These are phyloP conservation scores for Hydractinia echinata DNA, from an alignment of 30 jellyfish, hydroid and myxozoan genomes.

Conservation along the genomic window DNA sequence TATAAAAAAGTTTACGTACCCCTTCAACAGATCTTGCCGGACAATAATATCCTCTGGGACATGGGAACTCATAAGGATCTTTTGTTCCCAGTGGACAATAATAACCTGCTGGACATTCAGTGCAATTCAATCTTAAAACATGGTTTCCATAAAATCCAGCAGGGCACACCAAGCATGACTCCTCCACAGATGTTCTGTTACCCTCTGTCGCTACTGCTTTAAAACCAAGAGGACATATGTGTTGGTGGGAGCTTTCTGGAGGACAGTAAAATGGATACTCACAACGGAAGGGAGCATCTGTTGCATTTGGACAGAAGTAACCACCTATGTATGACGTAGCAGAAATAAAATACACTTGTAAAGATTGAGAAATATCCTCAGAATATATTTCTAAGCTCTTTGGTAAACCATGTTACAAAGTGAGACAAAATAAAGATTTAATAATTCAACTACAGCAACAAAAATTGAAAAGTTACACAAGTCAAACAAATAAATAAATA, in stretches of 20 bases:
- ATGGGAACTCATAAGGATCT: slow-evolving; percentile 72
- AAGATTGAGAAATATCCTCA: background rate
- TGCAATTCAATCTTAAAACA: slow-evolving; percentile 63
- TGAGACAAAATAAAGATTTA: too few relatives aligned
- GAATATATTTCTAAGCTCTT: background rate
- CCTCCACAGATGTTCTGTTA: slow-evolving; percentile 61
- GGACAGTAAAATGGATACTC: slow-evolving; percentile 93
- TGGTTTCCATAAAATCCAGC: slow-evolving; percentile 93
- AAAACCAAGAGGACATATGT: slow-evolving; percentile 86
- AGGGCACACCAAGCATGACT: slow-evolving; percentile 71
- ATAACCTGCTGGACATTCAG: slow-evolving; percentile 84
- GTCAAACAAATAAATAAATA: too few relatives aligned
- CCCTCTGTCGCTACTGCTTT: slow-evolving; percentile 59
- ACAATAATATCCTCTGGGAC: slow-evolving; percentile 90
- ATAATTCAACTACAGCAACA: too few relatives aligned
- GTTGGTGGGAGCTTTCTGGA: slow-evolving; percentile 53
- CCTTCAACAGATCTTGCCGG: slow-evolving; percentile 69
- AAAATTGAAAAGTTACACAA: too few relatives aligned
- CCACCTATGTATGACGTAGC: slow-evolving; percentile 53
- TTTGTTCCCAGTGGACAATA: slow-evolving; percentile 88
- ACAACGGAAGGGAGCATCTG: slow-evolving; percentile 73
- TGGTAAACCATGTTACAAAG: background rate
- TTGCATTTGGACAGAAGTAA: slow-evolving; percentile 84
- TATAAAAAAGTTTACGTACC: slow-evolving; percentile 16
- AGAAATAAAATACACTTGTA: background rate